Percentiles rank a stretch among this genome's conserved stretches.
Conservation (phyloP, 1,140 invertebrate genomes). For the Dendrolimus punctatus region DNA sequence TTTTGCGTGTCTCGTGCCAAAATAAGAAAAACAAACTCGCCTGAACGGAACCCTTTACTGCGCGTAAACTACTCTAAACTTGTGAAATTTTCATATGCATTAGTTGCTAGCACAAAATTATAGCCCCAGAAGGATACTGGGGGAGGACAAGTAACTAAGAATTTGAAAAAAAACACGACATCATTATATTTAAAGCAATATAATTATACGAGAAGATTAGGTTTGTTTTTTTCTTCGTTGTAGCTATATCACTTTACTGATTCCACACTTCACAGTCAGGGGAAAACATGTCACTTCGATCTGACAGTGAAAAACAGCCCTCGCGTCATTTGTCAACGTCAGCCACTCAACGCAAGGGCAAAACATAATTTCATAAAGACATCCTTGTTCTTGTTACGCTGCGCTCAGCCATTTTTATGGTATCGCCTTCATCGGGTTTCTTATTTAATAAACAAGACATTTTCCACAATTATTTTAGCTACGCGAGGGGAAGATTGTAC, state of each 20-base stretch:
- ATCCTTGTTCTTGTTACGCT: conserved; percentile 49
- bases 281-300: conserved; percentile 59
- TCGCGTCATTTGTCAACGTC: conserved; percentile 62
- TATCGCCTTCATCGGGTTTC: conserved; percentile 28
- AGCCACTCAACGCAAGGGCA: conserved; percentile 47
- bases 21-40: too few species aligned
- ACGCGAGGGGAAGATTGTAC: too few species aligned
- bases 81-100: too few species aligned
- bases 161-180: too few species aligned
- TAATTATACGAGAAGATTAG: neutral
- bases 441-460: conserved; percentile 25
- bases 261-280: conserved; percentile 40
- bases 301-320: conserved; percentile 59
- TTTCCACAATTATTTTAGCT: conserved; percentile 4
- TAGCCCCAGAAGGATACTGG: too few species aligned
- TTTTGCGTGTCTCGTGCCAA: too few species aligned
- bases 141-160: too few species aligned
- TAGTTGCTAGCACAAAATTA: too few species aligned
- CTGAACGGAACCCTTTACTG: too few species aligned
- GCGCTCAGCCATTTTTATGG: conserved; percentile 28
- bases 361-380: conserved; percentile 66
- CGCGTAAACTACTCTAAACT: too few species aligned
- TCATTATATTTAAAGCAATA: neutral
- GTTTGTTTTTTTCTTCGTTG: conserved; percentile 1
- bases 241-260: conserved; percentile 42